Base-by-base conservation (phyloP, 2,797 vertebrate species). In the Zenarchopterus dispar region DNA sequence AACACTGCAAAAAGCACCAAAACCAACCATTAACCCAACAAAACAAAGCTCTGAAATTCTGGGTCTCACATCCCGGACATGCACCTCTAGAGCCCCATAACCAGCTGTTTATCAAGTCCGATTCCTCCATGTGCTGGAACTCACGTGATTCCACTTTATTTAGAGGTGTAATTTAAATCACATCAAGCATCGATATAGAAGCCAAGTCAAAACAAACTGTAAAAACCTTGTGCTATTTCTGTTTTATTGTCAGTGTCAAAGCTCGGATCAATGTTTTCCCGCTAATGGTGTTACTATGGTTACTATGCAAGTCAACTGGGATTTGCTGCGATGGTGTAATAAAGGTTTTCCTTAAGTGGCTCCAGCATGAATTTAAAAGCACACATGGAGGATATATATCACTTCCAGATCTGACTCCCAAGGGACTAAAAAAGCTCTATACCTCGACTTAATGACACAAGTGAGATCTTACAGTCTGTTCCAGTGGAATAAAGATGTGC, bases 1-100 rank as follows among this genome's bases (percentile, higher is more conserved):
- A 93, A 86, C 91, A 99, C 97, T 99, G 82, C 22, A 89, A 86
- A 46, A 31, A 28, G 17, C 16, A 76, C 18, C 3, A 13, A 60
- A 15, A 70, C 8, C 23, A 7, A 52, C 2, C 0, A 28, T 77
- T 23, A 73, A 46, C 3, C 18, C 6, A 47, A 23, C 21, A 22
- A 22, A 47, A 10, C 13, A 0, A 21, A 47, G 44, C 19, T 36
- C 33, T 36, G 13, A 11, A 36, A 13, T 13, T 36, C 33, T 11
- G 33, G 2, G 9, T 36, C 9, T 36, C 33, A 36, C 33, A 13
- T 36, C 11, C 11, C 33, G 11, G 33, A 36, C 11, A 36, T 36
- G 33, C 33, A 36, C 33, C 41, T 21, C 36, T 49, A 22, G 23
- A 42, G 44, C 16, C n/a, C 16, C 23, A 43, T 39, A 0, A 42